These are phyloP conservation scores for Unio delphinus DNA, from an alignment of 2,888 invertebrate genomes.

Conservation along the genomic window DNA sequence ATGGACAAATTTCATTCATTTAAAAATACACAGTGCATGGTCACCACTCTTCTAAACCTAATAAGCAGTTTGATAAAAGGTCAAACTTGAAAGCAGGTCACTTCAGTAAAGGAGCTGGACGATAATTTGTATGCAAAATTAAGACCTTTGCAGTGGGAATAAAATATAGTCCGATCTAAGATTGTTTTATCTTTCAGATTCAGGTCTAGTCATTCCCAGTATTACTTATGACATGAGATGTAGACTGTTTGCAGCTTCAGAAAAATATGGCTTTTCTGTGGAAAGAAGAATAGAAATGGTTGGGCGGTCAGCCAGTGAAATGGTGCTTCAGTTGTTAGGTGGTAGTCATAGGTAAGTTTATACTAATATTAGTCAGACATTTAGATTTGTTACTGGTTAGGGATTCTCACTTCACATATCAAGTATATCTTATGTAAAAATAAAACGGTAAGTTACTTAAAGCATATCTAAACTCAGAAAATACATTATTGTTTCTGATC, in stretches of 20 bases:
- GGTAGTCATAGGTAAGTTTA: constrained; percentile 79
- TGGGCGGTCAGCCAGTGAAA: constrained; percentile 88
- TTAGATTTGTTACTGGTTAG: background rate
- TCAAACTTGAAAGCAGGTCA: no score
- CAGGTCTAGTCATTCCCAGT: constrained; percentile 85
- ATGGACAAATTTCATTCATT: no score
- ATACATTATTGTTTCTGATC: no score
- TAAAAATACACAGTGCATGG: no score
- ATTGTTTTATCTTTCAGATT: constrained; percentile 74
- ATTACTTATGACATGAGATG: constrained; percentile 80
- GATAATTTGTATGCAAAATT: no score
- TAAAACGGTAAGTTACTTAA: background rate
- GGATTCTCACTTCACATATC: background rate
- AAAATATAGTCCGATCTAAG: no score
- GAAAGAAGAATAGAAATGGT: constrained; percentile 83
- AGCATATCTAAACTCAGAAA: background rate
- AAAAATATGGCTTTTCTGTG: constrained; percentile 78
- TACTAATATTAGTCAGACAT: background rate
- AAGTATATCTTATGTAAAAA: background rate
- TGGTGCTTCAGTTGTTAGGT: constrained; percentile 86
- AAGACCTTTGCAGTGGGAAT: no score
- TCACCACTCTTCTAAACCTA: no score
- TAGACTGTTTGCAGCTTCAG: constrained; percentile 81
- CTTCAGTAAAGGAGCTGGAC: no score
- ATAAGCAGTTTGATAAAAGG: no score